Evolutionary conservation across 2,113 vertebrate genomes (phyloP).

Genomic region (Murina feae): DNA sequence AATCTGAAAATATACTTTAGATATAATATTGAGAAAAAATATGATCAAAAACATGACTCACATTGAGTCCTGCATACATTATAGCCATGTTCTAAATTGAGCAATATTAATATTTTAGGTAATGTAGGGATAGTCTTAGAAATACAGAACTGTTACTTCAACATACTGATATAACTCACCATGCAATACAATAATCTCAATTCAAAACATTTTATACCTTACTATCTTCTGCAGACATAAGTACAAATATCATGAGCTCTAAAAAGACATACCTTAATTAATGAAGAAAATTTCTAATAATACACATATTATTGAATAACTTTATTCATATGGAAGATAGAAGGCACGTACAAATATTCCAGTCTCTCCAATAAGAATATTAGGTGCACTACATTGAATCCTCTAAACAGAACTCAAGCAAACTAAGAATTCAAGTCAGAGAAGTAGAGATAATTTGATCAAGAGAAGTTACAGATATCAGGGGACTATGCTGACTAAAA

Average conservation of each 20-base stretch:
- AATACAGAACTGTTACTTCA: neutral
- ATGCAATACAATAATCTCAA: neutral
- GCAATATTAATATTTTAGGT: neutral
- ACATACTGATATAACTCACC: neutral
- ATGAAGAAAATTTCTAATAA: neutral
- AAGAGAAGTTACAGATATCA: neutral
- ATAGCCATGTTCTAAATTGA: neutral
- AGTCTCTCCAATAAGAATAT: neutral
- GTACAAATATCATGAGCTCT: neutral
- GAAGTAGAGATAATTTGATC: neutral
- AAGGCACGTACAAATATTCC: neutral
- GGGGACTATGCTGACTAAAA: neutral
- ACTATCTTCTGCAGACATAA: neutral
- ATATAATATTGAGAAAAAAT: constrained; percentile 21
- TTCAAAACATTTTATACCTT: neutral
- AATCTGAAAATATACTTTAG: neutral
- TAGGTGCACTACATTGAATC: neutral
- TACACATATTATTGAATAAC: neutral
- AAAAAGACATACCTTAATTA: neutral
- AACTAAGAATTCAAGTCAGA: neutral
- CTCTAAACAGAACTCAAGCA: neutral
- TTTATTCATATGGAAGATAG: constrained; percentile 9
- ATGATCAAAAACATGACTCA: constrained; percentile 16
- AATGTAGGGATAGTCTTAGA: neutral
- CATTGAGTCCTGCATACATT: neutral